Evolutionary conservation across 2,113 vertebrate species (phyloP).

Genomic region (Pampusana beccarii): DNA sequence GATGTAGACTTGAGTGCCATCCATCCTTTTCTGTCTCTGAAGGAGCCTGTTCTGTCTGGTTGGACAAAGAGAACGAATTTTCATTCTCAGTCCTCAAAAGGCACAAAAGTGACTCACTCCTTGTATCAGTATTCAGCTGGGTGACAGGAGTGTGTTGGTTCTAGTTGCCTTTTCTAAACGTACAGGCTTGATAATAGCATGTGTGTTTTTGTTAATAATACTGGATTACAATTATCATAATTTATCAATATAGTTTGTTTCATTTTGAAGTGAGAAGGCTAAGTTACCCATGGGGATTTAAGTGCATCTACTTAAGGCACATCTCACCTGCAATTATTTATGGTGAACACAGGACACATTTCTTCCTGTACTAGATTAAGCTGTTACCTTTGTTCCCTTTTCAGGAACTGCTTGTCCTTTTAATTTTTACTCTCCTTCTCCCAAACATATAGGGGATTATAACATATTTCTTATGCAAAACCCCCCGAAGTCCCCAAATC

Average conservation of each 20-base stretch:
- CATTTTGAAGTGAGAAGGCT: not conserved
- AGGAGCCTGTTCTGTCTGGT: not conserved
- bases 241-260: not conserved
- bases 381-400: not conserved
- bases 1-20: not conserved
- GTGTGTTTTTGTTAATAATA: not conserved
- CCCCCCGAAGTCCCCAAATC: not conserved
- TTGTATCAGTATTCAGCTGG: not conserved
- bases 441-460: not conserved
- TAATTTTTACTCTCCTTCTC: not conserved
- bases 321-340: not conserved
- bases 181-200: not conserved
- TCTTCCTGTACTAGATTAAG: not conserved
- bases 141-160: not conserved
- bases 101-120: not conserved
- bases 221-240: not conserved
- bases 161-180: not conserved
- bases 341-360: not conserved
- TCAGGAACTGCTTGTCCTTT: not conserved
- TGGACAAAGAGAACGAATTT: not conserved
- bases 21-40: not conserved
- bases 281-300: not conserved
- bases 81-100: not conserved
- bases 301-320: not conserved
- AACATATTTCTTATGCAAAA: not conserved